Evolutionary conservation across 2,113 vertebrate genomes (phyloP).

Genomic region (Gavia stellata): DNA sequence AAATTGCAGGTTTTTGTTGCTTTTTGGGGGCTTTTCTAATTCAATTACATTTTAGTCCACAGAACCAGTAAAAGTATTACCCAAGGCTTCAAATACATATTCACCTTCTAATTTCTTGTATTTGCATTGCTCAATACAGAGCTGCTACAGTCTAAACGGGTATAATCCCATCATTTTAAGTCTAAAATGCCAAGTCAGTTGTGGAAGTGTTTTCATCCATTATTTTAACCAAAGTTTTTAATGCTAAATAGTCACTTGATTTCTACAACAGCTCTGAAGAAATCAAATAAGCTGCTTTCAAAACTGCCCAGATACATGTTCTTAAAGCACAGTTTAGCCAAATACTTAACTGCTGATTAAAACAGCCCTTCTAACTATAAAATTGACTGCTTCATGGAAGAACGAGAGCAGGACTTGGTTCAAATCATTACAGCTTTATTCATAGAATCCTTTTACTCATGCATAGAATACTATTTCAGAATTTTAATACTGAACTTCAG

Average conservation of each 20-base stretch:
- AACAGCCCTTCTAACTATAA: not conserved
- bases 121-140: not conserved
- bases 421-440: not conserved
- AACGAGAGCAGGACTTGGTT: not conserved
- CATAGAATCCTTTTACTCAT: not conserved
- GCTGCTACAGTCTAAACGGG: not conserved
- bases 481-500: not conserved
- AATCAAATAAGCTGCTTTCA: not conserved
- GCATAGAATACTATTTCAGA: not conserved
- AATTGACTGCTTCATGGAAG: not conserved
- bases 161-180: not conserved
- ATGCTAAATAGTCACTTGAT: not conserved
- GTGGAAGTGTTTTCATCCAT: not conserved
- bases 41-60: not conserved
- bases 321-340: not conserved
- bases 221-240: not conserved
- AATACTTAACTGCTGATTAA: not conserved
- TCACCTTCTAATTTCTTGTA: no score
- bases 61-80: not conserved
- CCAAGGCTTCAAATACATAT: not conserved
- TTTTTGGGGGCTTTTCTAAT: not conserved
- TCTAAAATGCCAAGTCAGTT: not conserved
- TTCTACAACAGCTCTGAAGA: not conserved
- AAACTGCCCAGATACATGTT: not conserved
- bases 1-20: rapidly evolving